Conservation (phyloP, 2,888 invertebrate species). For the Eulithis prunata region DNA sequence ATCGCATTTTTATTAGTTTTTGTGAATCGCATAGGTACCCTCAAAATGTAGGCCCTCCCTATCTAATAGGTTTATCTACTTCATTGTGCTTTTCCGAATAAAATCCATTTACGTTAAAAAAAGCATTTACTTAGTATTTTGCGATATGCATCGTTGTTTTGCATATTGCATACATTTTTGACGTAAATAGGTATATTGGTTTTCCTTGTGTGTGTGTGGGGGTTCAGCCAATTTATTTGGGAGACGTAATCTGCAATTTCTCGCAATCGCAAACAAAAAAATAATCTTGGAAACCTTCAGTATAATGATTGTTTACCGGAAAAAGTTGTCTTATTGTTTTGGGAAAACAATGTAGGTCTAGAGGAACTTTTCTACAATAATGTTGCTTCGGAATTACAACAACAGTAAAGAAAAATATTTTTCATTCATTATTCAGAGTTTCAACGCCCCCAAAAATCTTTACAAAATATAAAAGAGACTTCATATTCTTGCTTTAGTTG, state of each 20-base stretch:
- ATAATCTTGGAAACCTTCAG: constrained; percentile 7
- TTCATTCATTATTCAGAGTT: constrained; percentile 22
- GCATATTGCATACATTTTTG: no score
- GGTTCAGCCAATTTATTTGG: no score
- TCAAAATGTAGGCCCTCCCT: no score
- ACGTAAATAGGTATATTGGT: no score
- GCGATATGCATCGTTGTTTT: no score
- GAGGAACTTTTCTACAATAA: constrained; percentile 14
- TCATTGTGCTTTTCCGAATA: no score
- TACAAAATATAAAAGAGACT: no score
- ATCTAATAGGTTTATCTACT: no score
- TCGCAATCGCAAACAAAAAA: constrained; percentile 21
- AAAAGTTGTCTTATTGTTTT: constrained; percentile 34
- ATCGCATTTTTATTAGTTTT: not conserved
- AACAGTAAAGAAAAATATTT: constrained; percentile 27
- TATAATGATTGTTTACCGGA: constrained; percentile 15
- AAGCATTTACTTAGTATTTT: no score
- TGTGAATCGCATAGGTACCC: not conserved
- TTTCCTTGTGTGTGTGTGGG: no score
- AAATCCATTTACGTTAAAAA: no score
- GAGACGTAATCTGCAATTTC: constrained; percentile 1
- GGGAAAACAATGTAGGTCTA: constrained; percentile 28
- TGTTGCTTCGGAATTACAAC: constrained; percentile 15
- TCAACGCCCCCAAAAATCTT: not conserved
- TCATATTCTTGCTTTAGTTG: no score